These are phyloP conservation scores for Pteruthius melanotis DNA, from an alignment of 2,113 vertebrate species.

Conservation along the genomic window DNA sequence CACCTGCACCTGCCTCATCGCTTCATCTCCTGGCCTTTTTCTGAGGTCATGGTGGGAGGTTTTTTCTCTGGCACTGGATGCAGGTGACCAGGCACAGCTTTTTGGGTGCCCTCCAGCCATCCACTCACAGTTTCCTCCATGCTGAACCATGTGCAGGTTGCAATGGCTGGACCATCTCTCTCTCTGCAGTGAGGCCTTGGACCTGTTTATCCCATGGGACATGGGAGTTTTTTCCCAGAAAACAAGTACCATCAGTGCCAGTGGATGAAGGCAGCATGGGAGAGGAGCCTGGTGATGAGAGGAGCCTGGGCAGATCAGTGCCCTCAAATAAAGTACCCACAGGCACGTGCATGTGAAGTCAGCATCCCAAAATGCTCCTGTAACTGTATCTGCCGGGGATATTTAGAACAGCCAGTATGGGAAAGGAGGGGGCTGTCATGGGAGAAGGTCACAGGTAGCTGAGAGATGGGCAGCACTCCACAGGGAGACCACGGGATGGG, in stretches of 20 bases:
- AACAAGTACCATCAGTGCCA: not conserved
- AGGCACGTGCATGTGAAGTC: not conserved
- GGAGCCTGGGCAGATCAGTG: not conserved
- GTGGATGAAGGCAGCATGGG: not conserved
- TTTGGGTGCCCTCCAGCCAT: not conserved
- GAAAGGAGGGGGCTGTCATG: not conserved
- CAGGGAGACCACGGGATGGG: fast-evolving
- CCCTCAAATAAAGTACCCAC: not conserved
- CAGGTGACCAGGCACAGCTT: not conserved
- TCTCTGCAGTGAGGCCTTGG: not conserved
- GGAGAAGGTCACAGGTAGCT: not conserved
- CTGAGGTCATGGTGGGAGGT: fast-evolving
- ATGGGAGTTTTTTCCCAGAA: not conserved
- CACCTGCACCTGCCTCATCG: not conserved
- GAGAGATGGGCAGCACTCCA: not conserved
- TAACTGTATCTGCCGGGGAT: not conserved
- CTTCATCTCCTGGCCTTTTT: not conserved
- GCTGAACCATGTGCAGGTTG: fast-evolving
- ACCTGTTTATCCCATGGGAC: not conserved
- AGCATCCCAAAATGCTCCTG: not conserved
- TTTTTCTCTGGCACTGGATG: not conserved
- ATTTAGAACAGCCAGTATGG: not conserved
- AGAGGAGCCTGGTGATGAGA: not conserved
- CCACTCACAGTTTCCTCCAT: fast-evolving
- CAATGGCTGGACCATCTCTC: not conserved